Conservation (phyloP, 37 sponge, comb jelly and placozoan genomes). For the Diacarnus erythraeanus region DNA sequence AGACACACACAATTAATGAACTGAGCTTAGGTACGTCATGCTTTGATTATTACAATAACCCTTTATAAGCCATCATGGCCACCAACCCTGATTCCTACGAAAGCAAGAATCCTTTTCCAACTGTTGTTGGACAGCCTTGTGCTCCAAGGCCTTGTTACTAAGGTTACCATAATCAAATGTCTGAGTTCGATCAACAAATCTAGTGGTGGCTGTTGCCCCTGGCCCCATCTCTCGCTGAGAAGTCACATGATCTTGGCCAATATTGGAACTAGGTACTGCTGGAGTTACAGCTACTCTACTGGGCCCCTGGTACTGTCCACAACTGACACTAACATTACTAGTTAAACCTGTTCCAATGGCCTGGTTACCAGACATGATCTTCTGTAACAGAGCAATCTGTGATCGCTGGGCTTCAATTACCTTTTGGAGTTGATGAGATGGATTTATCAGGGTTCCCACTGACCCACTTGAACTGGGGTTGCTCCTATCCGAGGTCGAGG, state of each 20-base stretch:
- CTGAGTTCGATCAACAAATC: slow-evolving; percentile 13
- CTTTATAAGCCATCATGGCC: too few species aligned
- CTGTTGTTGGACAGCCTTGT: slow-evolving; percentile 30
- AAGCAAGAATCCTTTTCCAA: slow-evolving; percentile 8
- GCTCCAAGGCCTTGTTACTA: slow-evolving; percentile 47
- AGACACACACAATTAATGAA: too few species aligned
- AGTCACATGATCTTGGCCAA: background rate
- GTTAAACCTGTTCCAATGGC: background rate
- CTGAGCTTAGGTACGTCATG: too few species aligned
- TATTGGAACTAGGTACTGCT: background rate
- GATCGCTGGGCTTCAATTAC: slow-evolving; percentile 60
- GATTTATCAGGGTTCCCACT: background rate
- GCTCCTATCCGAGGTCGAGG: background rate
- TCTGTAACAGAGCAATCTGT: slow-evolving; percentile 22
- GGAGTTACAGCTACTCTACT: background rate
- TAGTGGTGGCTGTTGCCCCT: background rate
- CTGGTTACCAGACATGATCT: background rate
- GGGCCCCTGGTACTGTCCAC: background rate
- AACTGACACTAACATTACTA: background rate
- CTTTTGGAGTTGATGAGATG: slow-evolving; percentile 31
- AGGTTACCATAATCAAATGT: slow-evolving; percentile 66
- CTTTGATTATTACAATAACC: too few species aligned
- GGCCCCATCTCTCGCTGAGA: background rate
- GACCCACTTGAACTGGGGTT: background rate
- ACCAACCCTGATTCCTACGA: too few species aligned